These are phyloP conservation scores for Thymelicus sylvestris DNA, from an alignment of 2,888 invertebrate species.

Conservation along the genomic window DNA sequence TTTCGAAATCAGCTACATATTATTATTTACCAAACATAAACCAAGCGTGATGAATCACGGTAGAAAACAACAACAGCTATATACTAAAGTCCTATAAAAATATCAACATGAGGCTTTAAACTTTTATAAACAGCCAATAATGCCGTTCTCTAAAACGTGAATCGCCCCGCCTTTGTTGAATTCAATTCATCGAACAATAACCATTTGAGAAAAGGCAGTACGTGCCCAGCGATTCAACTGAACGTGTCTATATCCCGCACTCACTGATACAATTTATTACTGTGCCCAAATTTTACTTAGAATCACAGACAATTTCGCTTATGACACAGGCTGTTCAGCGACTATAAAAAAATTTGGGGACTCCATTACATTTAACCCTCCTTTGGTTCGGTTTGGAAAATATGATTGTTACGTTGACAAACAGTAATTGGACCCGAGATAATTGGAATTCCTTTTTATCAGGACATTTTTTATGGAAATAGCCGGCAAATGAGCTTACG, in stretches of 20 bases:
- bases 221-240: conserved; percentile 32
- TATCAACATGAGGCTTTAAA: not conserved
- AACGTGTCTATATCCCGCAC: conserved; percentile 51
- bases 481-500: no score
- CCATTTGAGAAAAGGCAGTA: conserved; percentile 36
- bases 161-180: conserved; percentile 31
- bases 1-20: no score
- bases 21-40: no score
- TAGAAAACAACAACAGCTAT: no score
- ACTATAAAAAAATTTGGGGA: conserved; percentile 10
- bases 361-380: not conserved
- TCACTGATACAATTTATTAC: conserved; percentile 57
- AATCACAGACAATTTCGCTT: conserved; percentile 53
- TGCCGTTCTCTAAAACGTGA: conserved; percentile 17
- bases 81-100: not conserved
- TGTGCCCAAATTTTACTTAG: conserved; percentile 55
- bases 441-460: no score
- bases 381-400: no score
- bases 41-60: no score
- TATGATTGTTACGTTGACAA: no score
- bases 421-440: no score
- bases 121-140: conserved; percentile 10
- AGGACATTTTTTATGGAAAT: no score
- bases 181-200: conserved; percentile 39
- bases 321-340: conserved; percentile 51